Conservation (phyloP, 2,113 vertebrate genomes). For the Hippocampus comes region DNA sequence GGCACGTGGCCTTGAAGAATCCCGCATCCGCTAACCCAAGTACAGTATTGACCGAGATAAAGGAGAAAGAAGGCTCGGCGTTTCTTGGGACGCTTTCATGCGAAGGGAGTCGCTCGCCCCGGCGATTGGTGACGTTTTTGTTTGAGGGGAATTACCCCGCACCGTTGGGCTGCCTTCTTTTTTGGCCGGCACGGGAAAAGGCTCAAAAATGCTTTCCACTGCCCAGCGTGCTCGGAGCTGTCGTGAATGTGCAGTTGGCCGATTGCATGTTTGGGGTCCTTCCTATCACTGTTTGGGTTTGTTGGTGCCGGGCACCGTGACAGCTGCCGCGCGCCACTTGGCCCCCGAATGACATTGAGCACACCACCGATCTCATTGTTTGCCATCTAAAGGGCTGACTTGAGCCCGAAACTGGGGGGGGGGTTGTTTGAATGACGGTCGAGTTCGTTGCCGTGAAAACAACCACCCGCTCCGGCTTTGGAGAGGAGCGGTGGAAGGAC, state of each 20-base stretch:
- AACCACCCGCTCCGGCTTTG: too few relatives aligned
- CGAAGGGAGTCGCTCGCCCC: too few relatives aligned
- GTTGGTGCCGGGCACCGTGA: background rate
- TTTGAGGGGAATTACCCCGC: too few relatives aligned
- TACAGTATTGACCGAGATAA: constrained; percentile 1
- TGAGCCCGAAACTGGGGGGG: too few relatives aligned
- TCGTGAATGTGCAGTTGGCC: background rate
- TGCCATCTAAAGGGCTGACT: background rate
- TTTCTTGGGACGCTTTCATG: background rate
- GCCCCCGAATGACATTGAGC: background rate
- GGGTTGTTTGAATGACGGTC: background rate
- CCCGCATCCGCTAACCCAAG: background rate
- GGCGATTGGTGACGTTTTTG: too few relatives aligned
- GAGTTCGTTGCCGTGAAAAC: too few relatives aligned
- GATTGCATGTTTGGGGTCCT: constrained; percentile 6
- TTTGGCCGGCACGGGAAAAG: background rate
- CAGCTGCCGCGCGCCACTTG: background rate
- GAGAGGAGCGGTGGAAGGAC: too few relatives aligned
- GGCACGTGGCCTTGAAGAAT: background rate
- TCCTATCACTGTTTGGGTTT: constrained; percentile 12
- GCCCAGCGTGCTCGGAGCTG: background rate
- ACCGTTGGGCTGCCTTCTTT: background rate
- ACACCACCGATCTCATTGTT: background rate
- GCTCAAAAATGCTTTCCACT: background rate
- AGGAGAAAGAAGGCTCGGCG: background rate